A percentile compares a stretch with the other conserved stretches of the same genome.
Evolutionary conservation across 2,113 vertebrate genomes (phyloP).

Genomic region (Platysteira castanea): DNA sequence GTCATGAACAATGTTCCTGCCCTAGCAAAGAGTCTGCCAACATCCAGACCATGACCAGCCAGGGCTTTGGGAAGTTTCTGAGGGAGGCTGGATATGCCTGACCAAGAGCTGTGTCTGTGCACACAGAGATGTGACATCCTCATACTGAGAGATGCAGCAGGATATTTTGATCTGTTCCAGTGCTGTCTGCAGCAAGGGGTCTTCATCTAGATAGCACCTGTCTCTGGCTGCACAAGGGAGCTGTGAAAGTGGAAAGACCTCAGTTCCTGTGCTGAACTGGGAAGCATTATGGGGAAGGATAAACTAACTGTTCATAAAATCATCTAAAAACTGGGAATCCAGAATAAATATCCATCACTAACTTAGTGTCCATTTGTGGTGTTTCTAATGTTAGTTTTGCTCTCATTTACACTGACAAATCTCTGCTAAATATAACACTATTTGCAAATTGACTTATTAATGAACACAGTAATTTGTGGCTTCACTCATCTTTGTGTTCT

Average conservation of each 20-base stretch:
- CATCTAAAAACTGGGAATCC: not conserved
- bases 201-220: not conserved
- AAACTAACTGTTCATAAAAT: slow-evolving; percentile 1
- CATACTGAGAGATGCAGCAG: accelerated
- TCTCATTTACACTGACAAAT: slow-evolving; percentile 24
- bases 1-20: not conserved
- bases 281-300: not conserved
- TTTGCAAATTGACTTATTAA: not conserved
- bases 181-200: not conserved
- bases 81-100: not conserved
- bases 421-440: slow-evolving; percentile 16
- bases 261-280: not conserved
- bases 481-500: not conserved
- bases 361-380: not conserved
- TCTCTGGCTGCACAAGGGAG: not conserved
- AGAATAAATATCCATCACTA: slow-evolving; percentile 17
- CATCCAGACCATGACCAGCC: accelerated
- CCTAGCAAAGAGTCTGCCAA: not conserved
- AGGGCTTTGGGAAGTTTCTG: not conserved
- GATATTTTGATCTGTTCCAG: not conserved
- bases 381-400: not conserved
- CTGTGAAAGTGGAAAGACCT: not conserved
- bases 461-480: not conserved
- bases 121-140: not conserved
- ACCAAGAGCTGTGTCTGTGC: not conserved